Percentiles rank a stretch among this genome's conserved stretches.
These are phyloP conservation scores for Azorinus chamasolen DNA, from an alignment of 2,888 invertebrate species.

Conservation along the genomic window DNA sequence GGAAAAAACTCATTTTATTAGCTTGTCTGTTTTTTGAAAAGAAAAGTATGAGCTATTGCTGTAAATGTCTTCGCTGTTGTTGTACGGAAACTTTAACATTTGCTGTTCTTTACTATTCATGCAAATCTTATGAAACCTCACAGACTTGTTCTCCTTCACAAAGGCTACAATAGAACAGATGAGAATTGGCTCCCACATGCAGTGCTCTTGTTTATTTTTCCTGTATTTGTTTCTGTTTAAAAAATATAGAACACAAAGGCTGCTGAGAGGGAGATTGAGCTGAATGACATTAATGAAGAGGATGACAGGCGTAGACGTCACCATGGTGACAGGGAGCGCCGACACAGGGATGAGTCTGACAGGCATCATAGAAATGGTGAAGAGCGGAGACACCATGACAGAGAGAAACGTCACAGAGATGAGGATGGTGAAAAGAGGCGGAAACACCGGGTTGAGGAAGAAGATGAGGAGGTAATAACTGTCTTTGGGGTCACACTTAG, in stretches of 20 bases:
- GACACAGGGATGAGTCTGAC: slow-evolving; percentile 48
- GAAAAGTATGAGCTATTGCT: too few relatives aligned
- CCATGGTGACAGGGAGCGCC: slow-evolving; percentile 49
- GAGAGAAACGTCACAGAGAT: slow-evolving; percentile 53
- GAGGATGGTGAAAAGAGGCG: slow-evolving; percentile 61
- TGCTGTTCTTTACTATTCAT: too few relatives aligned
- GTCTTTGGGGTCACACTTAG: background rate
- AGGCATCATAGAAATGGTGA: slow-evolving; percentile 35
- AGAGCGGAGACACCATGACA: slow-evolving; percentile 37
- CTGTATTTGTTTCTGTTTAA: slow-evolving; percentile 4
- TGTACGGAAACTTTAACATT: too few relatives aligned
- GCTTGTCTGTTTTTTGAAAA: too few relatives aligned
- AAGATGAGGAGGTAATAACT: slow-evolving; percentile 29
- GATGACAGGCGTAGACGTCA: slow-evolving; percentile 37
- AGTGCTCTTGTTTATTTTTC: background rate
- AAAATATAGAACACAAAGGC: slow-evolving; percentile 39
- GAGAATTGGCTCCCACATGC: too few relatives aligned
- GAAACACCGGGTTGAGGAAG: slow-evolving; percentile 61
- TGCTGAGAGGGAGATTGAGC: slow-evolving; percentile 38
- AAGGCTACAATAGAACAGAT: too few relatives aligned
- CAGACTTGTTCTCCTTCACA: too few relatives aligned
- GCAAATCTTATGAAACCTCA: too few relatives aligned
- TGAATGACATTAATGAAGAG: slow-evolving; percentile 33
- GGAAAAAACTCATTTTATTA: too few relatives aligned
- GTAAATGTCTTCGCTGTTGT: too few relatives aligned